phyloP scores from a whole-genome alignment of 2,797 vertebrate species.

The Coendou prehensilis region DNA sequence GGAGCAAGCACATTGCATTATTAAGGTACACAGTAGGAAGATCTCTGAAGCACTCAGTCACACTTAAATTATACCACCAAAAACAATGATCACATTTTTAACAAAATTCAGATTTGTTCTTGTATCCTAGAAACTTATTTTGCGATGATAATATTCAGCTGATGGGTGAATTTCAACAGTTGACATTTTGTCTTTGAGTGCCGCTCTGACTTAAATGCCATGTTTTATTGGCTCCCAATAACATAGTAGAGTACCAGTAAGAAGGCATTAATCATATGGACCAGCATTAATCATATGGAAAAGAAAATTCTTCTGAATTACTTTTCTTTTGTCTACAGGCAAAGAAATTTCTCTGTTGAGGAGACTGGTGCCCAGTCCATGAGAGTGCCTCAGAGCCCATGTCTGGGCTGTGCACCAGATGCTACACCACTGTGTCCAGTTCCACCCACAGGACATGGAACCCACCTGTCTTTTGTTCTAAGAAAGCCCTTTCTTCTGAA shows the following conservation, averaged over 20 bases:
- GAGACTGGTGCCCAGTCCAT: fast-evolving
- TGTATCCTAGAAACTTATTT: neutral
- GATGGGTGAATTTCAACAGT: neutral
- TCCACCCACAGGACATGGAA: neutral
- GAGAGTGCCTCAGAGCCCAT: neutral
- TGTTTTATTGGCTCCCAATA: neutral
- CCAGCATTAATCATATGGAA: neutral
- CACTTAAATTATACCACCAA: neutral
- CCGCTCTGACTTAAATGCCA: constrained; percentile 1
- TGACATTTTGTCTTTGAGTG: neutral
- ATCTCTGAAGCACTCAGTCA: neutral
- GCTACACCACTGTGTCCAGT: neutral
- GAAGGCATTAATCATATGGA: neutral
- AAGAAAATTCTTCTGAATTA: neutral
- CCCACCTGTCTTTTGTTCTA: neutral
- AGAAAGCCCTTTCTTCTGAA: neutral
- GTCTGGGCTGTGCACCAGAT: neutral
- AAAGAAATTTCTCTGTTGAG: neutral
- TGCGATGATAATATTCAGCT: neutral
- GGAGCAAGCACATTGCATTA: neutral
- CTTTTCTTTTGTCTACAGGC: neutral
- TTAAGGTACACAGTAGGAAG: neutral
- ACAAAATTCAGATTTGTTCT: neutral
- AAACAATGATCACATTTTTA: neutral
- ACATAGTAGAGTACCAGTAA: neutral